phyloP scores from a whole-genome alignment of 2,797 vertebrate genomes.

The Bufotes viridis region DNA sequence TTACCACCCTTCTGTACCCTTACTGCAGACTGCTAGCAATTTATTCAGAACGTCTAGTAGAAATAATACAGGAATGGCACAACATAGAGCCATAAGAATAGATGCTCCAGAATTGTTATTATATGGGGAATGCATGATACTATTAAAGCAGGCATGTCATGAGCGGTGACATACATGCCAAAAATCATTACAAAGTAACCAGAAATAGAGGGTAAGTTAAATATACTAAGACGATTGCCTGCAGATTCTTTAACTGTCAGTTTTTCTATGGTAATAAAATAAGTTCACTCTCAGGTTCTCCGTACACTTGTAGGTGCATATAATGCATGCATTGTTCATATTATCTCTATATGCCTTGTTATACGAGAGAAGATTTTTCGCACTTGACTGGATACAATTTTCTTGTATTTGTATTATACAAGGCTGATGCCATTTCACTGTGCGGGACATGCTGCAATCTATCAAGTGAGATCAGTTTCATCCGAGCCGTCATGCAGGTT shows the following conservation, averaged over 20 bases:
- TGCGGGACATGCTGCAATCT: conserved; percentile 7
- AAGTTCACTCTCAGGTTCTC: neutral
- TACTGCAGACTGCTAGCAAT: no score
- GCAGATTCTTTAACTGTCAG: neutral
- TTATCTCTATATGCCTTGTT: neutral
- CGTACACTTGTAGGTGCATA: neutral
- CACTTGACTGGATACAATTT: conserved; percentile 11
- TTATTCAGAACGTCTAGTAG: no score
- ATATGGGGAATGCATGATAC: no score
- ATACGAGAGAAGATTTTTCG: neutral
- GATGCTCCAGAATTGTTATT: no score
- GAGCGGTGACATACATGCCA: no score
- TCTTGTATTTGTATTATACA: neutral
- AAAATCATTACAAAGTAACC: no score
- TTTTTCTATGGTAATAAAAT: neutral
- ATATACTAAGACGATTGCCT: neutral
- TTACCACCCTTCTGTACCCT: no score
- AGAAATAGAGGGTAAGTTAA: no score
- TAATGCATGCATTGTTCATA: neutral
- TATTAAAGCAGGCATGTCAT: no score
- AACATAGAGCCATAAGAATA: no score
- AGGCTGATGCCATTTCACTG: neutral
- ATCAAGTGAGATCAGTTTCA: neutral
- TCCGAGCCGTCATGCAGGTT: neutral
- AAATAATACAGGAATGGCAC: no score